Evolutionary conservation across 2,888 invertebrate genomes (phyloP), one percentile per base, ranked within the genome.

Genomic region (Hecatera dysodea): DNA sequence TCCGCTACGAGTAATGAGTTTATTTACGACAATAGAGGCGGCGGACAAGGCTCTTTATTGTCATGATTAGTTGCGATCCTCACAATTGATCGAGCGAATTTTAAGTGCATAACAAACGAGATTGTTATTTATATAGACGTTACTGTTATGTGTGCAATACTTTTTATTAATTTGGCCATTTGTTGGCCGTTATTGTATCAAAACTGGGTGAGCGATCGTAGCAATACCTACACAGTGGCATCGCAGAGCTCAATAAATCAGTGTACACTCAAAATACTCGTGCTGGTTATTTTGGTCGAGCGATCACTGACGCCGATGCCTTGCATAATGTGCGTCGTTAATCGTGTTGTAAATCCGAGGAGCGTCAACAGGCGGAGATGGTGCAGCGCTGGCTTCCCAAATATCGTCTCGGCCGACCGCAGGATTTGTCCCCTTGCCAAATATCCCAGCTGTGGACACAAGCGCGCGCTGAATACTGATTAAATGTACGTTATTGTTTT

Each of bases 401-500:
- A 87, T 87, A 81, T 82, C 70, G 86, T 84, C 83, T 87, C 87
- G 82, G 77, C 83, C 83, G 80, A 78, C 75, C 85, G 81, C 88
- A 89, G 88, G 89, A 90, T 86, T 92, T 92, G 92, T 92, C 89
- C 90, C 89, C 85, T 91, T 94, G 95, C 94, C 95, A 95, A 96
- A 95, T 93, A 91, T 89, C 91, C 91, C 94, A 93, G 93, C 93
- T 93, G 94, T 90, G 92, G 92, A 93, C 93, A 91, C 89, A 89
- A 88, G 87, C 87, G 91, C 90, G 89, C 87, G 86, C 91, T 90
- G 96, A 94, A 96, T 95, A 94, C 94, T 93, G 94, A 95, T 95
- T 92, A 92, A 91, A 92, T 90, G 88, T 86, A 84, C 91, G 90
- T 93, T 93, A 94, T 95, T 94, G 93, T 94, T 93, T 92, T 91